Evolutionary conservation across 2,888 invertebrate genomes (phyloP).

Genomic region (Idaea dimidiata): DNA sequence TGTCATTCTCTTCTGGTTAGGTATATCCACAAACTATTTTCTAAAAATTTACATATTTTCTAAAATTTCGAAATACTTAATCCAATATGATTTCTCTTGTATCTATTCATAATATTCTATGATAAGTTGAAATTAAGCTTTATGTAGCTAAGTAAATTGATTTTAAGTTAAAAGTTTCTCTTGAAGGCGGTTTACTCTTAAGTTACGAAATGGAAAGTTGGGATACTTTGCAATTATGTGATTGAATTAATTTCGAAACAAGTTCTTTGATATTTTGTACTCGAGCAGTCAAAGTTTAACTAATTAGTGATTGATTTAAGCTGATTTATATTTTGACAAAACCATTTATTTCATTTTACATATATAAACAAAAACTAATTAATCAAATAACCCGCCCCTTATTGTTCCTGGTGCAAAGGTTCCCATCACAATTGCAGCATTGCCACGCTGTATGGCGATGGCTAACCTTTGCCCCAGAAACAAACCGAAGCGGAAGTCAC

Average conservation of each 20-base stretch:
- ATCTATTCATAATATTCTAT: background rate
- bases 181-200: background rate
- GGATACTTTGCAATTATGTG: background rate
- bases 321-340: background rate
- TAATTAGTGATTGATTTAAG: background rate
- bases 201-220: slow-evolving; percentile 1
- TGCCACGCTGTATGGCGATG: too few relatives aligned
- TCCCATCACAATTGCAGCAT: too few relatives aligned
- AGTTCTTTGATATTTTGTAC: background rate
- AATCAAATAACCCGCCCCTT: too few relatives aligned
- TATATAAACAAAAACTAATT: too few relatives aligned
- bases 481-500: too few relatives aligned
- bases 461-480: too few relatives aligned
- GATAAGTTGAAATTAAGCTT: background rate
- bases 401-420: too few relatives aligned
- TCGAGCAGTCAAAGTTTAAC: background rate
- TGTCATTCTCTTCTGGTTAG: background rate
- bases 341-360: too few relatives aligned
- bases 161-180: background rate
- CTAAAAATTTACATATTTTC: background rate
- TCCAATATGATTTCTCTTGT: background rate
- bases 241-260: background rate
- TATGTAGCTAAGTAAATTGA: background rate
- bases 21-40: background rate
- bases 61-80: background rate